Evolutionary conservation across 2,888 invertebrate species (phyloP).

Genomic region (Lucinisca nassula): DNA sequence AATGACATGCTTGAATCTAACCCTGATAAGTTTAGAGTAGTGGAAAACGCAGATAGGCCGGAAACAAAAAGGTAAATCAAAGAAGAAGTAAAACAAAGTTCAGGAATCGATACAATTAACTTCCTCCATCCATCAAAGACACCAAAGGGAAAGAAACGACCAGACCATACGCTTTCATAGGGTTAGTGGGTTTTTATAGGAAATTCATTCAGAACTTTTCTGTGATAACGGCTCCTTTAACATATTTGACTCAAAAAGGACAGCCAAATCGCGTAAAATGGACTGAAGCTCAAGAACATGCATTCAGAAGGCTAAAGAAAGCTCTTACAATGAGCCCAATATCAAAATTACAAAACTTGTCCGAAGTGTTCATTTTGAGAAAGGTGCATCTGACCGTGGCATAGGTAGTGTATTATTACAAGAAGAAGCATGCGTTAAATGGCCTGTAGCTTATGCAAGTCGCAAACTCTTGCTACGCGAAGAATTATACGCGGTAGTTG

Average conservation of each 20-base stretch:
- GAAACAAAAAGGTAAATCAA: background rate
- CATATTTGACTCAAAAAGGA: background rate
- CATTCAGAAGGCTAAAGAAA: background rate
- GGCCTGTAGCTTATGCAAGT: background rate
- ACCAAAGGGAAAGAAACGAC: no score
- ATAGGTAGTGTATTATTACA: background rate
- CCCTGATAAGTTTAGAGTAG: background rate
- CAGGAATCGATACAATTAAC: no score
- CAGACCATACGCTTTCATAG: background rate
- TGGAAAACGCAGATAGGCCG: background rate
- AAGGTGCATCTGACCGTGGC: background rate
- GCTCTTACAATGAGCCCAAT: background rate
- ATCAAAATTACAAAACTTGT: background rate
- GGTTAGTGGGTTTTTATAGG: background rate
- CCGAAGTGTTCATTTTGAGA: background rate
- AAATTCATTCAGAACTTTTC: background rate
- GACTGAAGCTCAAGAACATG: background rate
- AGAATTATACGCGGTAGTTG: background rate
- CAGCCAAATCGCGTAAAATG: background rate
- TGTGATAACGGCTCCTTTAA: background rate
- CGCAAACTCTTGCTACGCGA: conserved; percentile 53
- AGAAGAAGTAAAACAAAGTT: no score
- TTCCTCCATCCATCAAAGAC: no score
- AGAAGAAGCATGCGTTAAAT: background rate
- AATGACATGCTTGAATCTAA: background rate